Percentiles rank a stretch among this genome's conserved stretches.
Conservation (phyloP, 2,113 vertebrate species). For the Stictonetta naevosa region DNA sequence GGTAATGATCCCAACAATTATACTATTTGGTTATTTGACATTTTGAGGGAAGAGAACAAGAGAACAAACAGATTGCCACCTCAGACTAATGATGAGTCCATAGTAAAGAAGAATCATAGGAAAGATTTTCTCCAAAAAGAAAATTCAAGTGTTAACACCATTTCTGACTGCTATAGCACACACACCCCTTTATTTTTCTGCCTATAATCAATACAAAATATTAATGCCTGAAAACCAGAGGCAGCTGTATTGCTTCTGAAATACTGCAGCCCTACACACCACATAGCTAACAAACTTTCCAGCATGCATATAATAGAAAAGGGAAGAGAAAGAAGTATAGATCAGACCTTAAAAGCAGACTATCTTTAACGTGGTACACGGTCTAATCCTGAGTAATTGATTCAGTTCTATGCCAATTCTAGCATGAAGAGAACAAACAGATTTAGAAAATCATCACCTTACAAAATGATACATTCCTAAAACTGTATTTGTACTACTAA, state of each 20-base stretch:
- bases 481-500: neutral
- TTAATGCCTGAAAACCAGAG: neutral
- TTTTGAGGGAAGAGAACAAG: neutral
- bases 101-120: neutral
- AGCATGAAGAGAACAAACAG: neutral
- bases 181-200: neutral
- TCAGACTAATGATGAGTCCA: neutral
- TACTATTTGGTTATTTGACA: neutral
- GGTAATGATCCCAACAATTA: neutral
- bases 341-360: neutral
- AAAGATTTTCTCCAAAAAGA: neutral
- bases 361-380: neutral
- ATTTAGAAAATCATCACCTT: neutral
- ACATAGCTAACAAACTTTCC: neutral
- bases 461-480: neutral
- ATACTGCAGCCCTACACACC: neutral
- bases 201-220: neutral
- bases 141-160: neutral
- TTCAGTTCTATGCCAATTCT: neutral
- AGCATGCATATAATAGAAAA: neutral
- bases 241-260: neutral
- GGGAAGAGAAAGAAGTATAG: rapidly evolving
- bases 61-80: neutral
- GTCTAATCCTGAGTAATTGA: neutral
- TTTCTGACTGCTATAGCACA: neutral